Evolutionary conservation across 2,888 invertebrate species (phyloP), one percentile per base, ranked within the genome.

Genomic region (Serrognathus titanus): DNA sequence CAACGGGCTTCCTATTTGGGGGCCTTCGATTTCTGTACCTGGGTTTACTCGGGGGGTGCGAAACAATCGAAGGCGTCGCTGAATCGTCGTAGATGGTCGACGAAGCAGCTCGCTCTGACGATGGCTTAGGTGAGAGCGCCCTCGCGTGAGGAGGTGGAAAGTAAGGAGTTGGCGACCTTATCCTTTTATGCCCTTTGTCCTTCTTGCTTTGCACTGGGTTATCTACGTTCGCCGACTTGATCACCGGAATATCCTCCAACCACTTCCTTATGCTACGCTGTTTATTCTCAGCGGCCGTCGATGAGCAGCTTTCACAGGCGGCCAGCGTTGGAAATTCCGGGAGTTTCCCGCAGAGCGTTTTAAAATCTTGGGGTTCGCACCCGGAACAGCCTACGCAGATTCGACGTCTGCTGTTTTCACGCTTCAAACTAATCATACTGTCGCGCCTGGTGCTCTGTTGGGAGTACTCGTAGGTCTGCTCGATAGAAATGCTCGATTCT

Each of bases 191-290:
- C 13, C 57, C 39, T 3, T 45, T 39, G 12, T 58, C 54, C 36
- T 47, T 48, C 1, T 38, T 11, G n/a, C 31, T 51, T 13, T 46
- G 51, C 5, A 51, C 48, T 12, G 64, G 50, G 24, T 31, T 6
- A 1, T 31, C 24, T 31, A 31, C 24, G 24, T 3, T 31, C 24
- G 24, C 24, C 24, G 24, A 7, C 63, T 74, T 72, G 13, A 73
- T 62, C n/a, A 73, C 59, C 2, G 88, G 87, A 48, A 90, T 86
- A 64, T 87, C 85, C 75, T 89, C 89, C 40, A 90, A 73, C 90
- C 90, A 90, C 73, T 88, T 85, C 59, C 86, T 80, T 48, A 90
- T 90, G 70, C 86, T 89, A 64, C 81, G 83, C 68, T 89, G 87
- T 71, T 90, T 89, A 67, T 86, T 88, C 39, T 89, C 88, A 71